Evolutionary conservation across 2,113 vertebrate species (phyloP).

Genomic region (Rhinopomastus cyanomelas): DNA sequence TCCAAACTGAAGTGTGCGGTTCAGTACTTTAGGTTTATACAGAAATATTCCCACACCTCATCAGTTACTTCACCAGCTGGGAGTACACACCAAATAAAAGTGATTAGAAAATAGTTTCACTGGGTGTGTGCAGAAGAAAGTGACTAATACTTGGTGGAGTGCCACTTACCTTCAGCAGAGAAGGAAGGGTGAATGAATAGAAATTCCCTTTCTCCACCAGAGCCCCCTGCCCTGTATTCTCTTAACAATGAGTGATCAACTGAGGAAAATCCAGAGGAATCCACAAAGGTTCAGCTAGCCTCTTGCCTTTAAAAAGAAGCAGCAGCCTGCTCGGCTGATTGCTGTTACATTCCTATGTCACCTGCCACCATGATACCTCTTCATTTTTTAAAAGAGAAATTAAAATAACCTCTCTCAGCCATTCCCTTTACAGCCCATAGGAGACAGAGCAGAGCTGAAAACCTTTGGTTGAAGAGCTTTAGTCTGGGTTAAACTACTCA

Average conservation of each 20-base stretch:
- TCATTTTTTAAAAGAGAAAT: not conserved
- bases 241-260: not conserved
- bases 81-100: not conserved
- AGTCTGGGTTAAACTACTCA: not conserved
- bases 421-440: not conserved
- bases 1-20: not conserved
- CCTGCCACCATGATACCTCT: not conserved
- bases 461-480: not conserved
- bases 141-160: not conserved
- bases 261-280: not conserved
- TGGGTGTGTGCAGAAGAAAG: not conserved
- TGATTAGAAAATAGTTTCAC: constrained; percentile 17
- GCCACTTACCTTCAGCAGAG: not conserved
- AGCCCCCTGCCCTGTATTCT: not conserved
- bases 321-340: not conserved
- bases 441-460: accelerated
- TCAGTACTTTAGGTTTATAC: not conserved
- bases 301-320: not conserved
- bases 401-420: not conserved
- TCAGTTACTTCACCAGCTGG: not conserved
- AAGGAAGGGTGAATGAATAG: not conserved
- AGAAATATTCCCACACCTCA: not conserved
- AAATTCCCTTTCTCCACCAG: not conserved
- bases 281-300: accelerated
- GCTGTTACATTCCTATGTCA: not conserved